Conservation (phyloP, 2,888 invertebrate genomes). For the Mystacides longicornis region DNA sequence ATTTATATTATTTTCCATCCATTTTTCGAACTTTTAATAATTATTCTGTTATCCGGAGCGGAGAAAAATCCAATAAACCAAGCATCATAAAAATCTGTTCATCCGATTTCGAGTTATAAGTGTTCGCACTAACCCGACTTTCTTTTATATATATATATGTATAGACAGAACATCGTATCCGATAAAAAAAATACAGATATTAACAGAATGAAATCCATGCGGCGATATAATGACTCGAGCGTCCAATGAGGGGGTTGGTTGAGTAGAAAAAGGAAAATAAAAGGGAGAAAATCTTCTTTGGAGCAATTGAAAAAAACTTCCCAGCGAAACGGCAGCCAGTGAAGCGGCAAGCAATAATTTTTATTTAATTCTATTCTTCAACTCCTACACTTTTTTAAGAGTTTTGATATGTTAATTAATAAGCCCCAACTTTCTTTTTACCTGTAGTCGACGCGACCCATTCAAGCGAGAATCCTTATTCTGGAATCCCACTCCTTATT, state of each 20-base stretch:
- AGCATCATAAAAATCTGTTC: too few relatives aligned
- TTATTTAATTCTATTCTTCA: slow-evolving; percentile 16
- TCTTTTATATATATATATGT: too few relatives aligned
- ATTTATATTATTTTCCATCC: too few relatives aligned
- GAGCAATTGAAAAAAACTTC: slow-evolving; percentile 14
- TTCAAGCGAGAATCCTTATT: slow-evolving; percentile 18
- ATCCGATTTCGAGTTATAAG: too few relatives aligned
- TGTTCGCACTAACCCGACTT: too few relatives aligned
- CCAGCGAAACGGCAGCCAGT: slow-evolving; percentile 7
- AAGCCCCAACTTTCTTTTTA: slow-evolving; percentile 21
- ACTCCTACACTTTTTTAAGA: slow-evolving; percentile 8
- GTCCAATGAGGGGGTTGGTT: not conserved
- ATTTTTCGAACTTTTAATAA: too few relatives aligned
- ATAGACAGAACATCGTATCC: too few relatives aligned
- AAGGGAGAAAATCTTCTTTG: too few relatives aligned
- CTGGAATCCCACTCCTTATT: slow-evolving; percentile 5
- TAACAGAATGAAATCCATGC: too few relatives aligned
- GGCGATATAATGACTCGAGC: not conserved
- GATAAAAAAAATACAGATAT: too few relatives aligned
- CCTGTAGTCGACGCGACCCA: slow-evolving; percentile 19
- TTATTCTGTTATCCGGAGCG: too few relatives aligned
- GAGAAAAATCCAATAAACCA: too few relatives aligned
- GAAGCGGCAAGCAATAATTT: slow-evolving; percentile 17
- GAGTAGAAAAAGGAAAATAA: not conserved
- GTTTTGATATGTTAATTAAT: slow-evolving; percentile 25